Evolutionary conservation across 64 coral and sea anemone genomes (phyloP).

Genomic region (Anthopleura sola): DNA sequence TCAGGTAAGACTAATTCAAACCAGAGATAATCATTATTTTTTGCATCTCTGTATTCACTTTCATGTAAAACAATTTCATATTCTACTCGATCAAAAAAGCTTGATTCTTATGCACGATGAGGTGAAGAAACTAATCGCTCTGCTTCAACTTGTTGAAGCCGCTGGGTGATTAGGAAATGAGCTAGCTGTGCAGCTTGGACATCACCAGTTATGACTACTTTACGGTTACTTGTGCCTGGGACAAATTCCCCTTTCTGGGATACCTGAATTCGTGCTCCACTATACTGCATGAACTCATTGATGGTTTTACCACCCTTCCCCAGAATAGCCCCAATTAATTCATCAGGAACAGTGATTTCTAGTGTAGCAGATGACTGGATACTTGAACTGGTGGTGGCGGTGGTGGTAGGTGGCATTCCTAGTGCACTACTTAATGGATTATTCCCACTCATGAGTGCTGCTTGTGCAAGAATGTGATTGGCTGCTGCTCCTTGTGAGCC

Average conservation of each 20-base stretch:
- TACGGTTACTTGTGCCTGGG: constrained; percentile 92
- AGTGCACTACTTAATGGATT: constrained; percentile 68
- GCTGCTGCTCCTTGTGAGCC: constrained; percentile 44
- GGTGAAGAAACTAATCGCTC: constrained; percentile 49
- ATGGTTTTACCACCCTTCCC: constrained; percentile 98
- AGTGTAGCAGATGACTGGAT: constrained; percentile 93
- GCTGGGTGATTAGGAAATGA: constrained; percentile 93
- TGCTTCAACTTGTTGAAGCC: constrained; percentile 89
- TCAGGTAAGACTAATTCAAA: neutral
- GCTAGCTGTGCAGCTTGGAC: constrained; percentile 80
- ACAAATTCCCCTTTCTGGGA: constrained; percentile 98
- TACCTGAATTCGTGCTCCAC: constrained; percentile 87
- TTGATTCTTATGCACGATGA: neutral
- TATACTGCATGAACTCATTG: constrained; percentile 98
- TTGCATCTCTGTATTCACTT: neutral
- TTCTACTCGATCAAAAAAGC: constrained; percentile 6
- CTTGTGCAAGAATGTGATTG: constrained; percentile 88
- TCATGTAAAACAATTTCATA: constrained; percentile 18
- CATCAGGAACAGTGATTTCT: constrained; percentile 95
- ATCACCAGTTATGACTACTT: constrained; percentile 99
- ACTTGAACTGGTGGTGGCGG: constrained; percentile 59
- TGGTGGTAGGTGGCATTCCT: constrained; percentile 49
- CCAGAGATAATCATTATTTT: neutral
- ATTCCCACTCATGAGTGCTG: constrained; percentile 76
- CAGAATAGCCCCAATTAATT: constrained; percentile 85